Evolutionary conservation across 2,888 invertebrate species (phyloP), one percentile per base, ranked within the genome.

Genomic region (Conomelus anceps): DNA sequence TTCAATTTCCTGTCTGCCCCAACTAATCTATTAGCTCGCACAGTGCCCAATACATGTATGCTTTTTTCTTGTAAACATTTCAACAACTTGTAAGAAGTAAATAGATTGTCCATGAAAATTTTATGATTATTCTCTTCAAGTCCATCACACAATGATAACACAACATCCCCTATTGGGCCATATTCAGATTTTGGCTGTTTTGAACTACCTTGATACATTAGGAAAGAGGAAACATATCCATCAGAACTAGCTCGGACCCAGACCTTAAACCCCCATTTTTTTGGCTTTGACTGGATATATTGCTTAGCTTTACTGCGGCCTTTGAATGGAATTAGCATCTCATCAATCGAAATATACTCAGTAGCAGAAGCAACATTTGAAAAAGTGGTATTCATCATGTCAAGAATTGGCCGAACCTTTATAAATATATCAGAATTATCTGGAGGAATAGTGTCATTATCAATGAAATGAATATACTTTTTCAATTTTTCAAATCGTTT

Each of bases 241-340:
- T 89, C 85, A 22, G 90, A 63, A 23, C 86, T 86, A 20, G 91
- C 91, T 34, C 88, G 22, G 11, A 90, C 91, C 90, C 90, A 91
- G 26, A 89, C 89, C 89, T 91, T 91, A 84, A 91, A 91, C 3
- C 91, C 90, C 91, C n/a, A n/a, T n/a, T n/a, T n/a, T n/a, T n/a
- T n/a, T n/a, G n/a, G n/a, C n/a, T n/a, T n/a, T n/a, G n/a, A 63
- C 23, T 88, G 84, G 85, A 91, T 89, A 85, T 91, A 91, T 87
- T 91, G 91, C 87, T 91, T 91, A 7, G 22, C 23, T 88, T 88
- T 89, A 20, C 26, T 86, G 23, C 91, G 84, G 20, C 90, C 91
- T 89, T 91, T 91, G 90, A 91, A 91, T 17, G 91, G 91, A 11
- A 91, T 90, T 6, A 91, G 89, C 90, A 90, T 90, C 90, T 91